Conservation (phyloP, 2,888 invertebrate genomes). For the Anoplius nigerrimus region DNA sequence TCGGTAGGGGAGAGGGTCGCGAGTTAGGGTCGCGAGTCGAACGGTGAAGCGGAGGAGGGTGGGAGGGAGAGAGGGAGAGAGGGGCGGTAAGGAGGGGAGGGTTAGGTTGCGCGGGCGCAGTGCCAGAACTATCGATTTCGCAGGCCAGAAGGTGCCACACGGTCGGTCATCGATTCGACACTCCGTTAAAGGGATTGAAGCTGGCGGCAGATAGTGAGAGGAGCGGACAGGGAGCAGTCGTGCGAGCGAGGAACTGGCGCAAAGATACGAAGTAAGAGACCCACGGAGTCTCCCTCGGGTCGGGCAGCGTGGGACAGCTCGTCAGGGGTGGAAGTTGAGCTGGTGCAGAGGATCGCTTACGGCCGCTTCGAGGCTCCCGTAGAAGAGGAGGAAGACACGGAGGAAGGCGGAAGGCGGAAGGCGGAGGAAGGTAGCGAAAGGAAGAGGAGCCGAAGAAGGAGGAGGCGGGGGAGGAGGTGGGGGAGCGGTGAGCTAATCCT, state of each 20-base stretch:
- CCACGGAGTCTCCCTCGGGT: background rate
- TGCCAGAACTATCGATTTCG: conserved; percentile 67
- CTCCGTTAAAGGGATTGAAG: conserved; percentile 61
- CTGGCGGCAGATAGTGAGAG: conserved; percentile 36
- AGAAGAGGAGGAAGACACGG: background rate
- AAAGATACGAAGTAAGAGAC: conserved; percentile 13
- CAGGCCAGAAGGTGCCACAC: conserved; percentile 63
- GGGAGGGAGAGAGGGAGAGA: background rate
- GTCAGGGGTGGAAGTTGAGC: no score
- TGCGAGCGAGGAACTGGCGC: conserved; percentile 9
- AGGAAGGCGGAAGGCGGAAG: background rate
- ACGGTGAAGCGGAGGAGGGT: conserved; percentile 14
- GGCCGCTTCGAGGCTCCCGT: no score
- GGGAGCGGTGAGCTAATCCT: background rate
- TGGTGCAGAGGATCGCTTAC: no score
- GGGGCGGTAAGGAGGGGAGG: conserved; percentile 35
- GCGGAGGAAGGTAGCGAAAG: conserved; percentile 1
- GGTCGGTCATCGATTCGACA: conserved; percentile 68
- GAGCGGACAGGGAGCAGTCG: conserved; percentile 20
- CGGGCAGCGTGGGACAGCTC: no score
- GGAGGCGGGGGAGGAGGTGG: background rate
- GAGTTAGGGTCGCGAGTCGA: background rate
- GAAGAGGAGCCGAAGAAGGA: background rate
- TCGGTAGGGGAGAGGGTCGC: background rate
- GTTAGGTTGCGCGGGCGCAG: conserved; percentile 64